Base-by-base conservation (phyloP, 2,797 vertebrate species). In the Rhodeus uyekii region DNA sequence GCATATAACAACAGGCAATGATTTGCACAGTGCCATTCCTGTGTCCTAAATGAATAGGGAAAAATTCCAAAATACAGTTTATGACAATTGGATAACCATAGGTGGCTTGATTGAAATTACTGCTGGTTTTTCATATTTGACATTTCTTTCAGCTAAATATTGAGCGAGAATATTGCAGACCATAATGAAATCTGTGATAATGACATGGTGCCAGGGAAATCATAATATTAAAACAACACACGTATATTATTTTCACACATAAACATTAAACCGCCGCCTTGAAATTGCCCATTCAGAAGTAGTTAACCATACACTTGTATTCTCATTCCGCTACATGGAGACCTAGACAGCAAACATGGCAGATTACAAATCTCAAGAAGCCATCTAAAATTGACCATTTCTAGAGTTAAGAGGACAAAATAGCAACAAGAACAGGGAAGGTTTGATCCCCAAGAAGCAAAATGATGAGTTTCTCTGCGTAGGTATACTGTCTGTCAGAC, bases 391-490 rank as follows among this genome's bases (percentile, higher is more conserved):
- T 86, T 74, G 76, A 87, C 81, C 77, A 85, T 85, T 88, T 82
- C 81, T 80, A 74, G 50, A 80, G 78, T 64, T 82, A 84, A 86
- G 83, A 82, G 83, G 79, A 86, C 83, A 85, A 88, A 83, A 86
- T 72, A 67, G 75, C 82, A 71, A 85, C 82, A 86, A 24, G 69
- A 55, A 74, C 86, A 87, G 86, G 87, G 84, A 86, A 84, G 86
- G 89, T 84, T 90, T 90, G 91, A 91, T 91, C 91, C 87, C 87
- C 87, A 76, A 91, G 91, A 89, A 87, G 91, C 92, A 91, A 92
- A 94, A 86, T 90, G 90, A 92, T 92, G 90, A 93, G 90, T 85
- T 89, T 87, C 82, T 89, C 88, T 74, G 87, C 88, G 87, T 90
- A 91, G 90, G 89, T 92, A 88, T 89, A 71, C 82, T 85, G 90